phyloP scores from a whole-genome alignment of 1,140 invertebrate species.

The Anadara kagoshimensis region DNA sequence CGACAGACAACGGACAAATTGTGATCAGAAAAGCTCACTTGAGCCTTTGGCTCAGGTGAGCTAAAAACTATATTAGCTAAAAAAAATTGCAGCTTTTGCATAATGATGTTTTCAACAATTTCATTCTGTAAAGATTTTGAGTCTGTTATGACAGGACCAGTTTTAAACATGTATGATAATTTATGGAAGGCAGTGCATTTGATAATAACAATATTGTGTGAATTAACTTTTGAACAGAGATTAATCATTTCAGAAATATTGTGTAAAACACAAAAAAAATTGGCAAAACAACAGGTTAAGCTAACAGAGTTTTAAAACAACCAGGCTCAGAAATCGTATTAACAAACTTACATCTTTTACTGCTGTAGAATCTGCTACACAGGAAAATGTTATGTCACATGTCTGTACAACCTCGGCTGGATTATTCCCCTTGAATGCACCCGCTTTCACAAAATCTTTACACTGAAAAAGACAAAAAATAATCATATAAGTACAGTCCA shows the following conservation, averaged over 20 bases:
- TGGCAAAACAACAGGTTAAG: no score
- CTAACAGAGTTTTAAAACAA: no score
- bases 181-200: no score
- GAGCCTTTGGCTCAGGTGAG: no score
- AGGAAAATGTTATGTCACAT: slow-evolving; percentile 96
- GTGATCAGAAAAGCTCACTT: no score
- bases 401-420: slow-evolving; percentile 93
- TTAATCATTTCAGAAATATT: not conserved
- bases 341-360: slow-evolving; percentile 87
- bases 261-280: no score
- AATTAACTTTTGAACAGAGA: not conserved
- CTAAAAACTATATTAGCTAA: no score
- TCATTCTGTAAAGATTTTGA: not conserved
- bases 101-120: no score
- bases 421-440: slow-evolving; percentile 85
- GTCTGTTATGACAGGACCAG: no score
- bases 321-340: not conserved
- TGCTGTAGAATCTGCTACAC: slow-evolving; percentile 93
- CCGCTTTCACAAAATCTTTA: slow-evolving; percentile 84
- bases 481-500: not conserved
- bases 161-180: no score
- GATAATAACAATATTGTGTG: not conserved
- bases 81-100: no score
- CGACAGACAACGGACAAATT: no score
- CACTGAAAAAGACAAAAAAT: slow-evolving; percentile 76